Evolutionary conservation across 2,113 vertebrate genomes (phyloP).

Genomic region (Petromus typicus): DNA sequence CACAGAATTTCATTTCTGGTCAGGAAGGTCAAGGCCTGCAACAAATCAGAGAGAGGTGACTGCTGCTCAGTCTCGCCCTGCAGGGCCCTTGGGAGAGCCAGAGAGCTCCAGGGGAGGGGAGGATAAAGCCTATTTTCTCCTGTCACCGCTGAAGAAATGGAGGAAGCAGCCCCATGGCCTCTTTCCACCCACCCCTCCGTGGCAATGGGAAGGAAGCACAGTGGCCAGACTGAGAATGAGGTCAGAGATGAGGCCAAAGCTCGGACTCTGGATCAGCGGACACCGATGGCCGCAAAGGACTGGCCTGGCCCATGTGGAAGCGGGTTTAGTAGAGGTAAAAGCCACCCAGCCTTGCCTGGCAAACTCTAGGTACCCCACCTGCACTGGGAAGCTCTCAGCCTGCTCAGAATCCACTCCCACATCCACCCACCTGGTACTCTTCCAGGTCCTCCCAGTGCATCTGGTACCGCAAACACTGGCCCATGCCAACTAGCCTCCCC

Average conservation of each 20-base stretch:
- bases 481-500: conserved; percentile 65
- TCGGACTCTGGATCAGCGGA: neutral
- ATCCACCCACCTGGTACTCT: conserved; percentile 79
- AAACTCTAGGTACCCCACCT: neutral
- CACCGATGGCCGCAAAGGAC: too few species aligned
- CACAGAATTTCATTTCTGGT: conserved; percentile 81
- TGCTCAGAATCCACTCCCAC: neutral
- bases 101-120: neutral
- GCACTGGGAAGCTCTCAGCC: neutral
- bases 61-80: neutral
- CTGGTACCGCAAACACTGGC: conserved; percentile 76
- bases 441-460: conserved; percentile 80
- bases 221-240: neutral
- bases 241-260: neutral
- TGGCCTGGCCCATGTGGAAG: neutral
- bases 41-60: conserved; percentile 61
- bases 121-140: neutral
- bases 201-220: neutral
- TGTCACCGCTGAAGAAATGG: neutral
- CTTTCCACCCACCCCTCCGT: too few species aligned
- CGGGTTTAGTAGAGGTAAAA: neutral
- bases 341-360: neutral
- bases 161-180: accelerated
- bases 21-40: conserved; percentile 83
- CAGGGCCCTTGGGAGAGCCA: neutral